Conservation (phyloP, 1,140 invertebrate species). For the Sminthurinus signatus region DNA sequence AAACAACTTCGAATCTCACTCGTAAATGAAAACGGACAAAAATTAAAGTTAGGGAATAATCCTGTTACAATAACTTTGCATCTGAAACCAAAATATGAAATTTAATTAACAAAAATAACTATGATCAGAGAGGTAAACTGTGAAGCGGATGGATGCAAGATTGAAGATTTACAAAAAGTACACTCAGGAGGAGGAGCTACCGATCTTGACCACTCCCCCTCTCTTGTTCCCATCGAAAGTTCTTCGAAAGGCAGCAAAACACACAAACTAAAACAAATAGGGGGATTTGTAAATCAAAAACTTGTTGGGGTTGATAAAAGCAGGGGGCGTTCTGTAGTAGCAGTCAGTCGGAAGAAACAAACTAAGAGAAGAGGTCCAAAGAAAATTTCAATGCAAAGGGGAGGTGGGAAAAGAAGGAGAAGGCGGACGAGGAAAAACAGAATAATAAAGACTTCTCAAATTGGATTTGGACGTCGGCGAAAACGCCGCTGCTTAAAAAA, state of each 20-base stretch:
- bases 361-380: no score
- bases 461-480: no score
- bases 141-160: background rate
- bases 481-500: no score
- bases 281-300: no score
- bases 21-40: background rate
- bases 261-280: no score
- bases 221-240: background rate
- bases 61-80: background rate
- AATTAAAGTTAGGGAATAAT: background rate
- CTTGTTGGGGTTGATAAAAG: no score
- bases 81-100: background rate
- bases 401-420: no score
- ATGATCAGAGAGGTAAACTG: no score
- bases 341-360: no score
- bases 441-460: background rate
- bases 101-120: no score
- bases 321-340: no score
- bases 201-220: background rate
- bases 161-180: background rate
- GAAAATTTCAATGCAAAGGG: no score
- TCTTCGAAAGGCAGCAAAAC: background rate
- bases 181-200: background rate
- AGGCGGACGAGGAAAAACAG: background rate
- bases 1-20: background rate